These are phyloP conservation scores for Amphiprion ocellaris DNA, from an alignment of 2,113 vertebrate species.

Conservation along the genomic window DNA sequence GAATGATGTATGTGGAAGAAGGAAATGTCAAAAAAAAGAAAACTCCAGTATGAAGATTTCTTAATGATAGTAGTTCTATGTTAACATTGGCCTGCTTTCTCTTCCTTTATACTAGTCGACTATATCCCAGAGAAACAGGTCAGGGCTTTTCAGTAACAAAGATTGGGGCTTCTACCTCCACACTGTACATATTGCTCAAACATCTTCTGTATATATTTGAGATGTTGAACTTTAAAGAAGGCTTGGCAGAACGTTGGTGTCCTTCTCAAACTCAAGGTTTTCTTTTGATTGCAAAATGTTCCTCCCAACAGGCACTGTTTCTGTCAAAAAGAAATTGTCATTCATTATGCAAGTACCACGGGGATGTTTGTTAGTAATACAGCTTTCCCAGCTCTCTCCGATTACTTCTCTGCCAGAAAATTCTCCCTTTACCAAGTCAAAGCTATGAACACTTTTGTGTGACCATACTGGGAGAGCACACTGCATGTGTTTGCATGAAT, in stretches of 20 bases:
- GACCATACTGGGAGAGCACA: background rate
- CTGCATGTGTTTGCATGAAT: background rate
- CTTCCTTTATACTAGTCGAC: background rate
- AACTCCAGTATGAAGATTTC: constrained; percentile 7
- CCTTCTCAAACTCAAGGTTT: background rate
- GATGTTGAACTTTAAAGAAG: background rate
- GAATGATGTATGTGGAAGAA: background rate
- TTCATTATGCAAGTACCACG: background rate
- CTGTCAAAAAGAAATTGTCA: background rate
- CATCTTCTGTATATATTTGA: constrained; percentile 1
- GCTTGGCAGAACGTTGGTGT: background rate
- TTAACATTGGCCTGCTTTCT: constrained; percentile 19
- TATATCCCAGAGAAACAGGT: constrained; percentile 20
- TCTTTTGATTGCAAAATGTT: constrained; percentile 1
- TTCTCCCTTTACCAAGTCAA: background rate
- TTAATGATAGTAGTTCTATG: constrained; percentile 1
- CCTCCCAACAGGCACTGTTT: background rate
- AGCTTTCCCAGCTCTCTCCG: background rate
- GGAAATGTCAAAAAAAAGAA: constrained; percentile 17
- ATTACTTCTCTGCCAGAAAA: constrained; percentile 2
- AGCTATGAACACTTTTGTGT: background rate
- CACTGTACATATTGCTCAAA: background rate
- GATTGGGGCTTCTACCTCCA: background rate
- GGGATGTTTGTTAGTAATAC: background rate
- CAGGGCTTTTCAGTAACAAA: background rate